Percentiles rank a stretch among this genome's conserved stretches.
These are phyloP conservation scores for Dendrolimus pini DNA, from an alignment of 2,888 invertebrate genomes.

Conservation along the genomic window DNA sequence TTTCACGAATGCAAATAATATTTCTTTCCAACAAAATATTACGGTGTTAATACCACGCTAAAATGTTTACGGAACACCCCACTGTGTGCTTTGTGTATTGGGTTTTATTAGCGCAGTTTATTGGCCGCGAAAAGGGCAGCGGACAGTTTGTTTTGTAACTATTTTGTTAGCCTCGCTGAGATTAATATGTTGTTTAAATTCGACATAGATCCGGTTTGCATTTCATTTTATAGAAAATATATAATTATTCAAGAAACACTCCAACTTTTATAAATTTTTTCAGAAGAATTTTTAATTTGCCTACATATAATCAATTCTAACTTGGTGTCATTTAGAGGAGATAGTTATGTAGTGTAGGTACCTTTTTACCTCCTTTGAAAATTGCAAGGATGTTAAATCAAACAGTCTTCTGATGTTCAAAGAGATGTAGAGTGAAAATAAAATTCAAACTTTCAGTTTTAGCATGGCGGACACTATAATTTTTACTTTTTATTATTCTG, in stretches of 20 bases:
- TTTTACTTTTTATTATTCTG: no score
- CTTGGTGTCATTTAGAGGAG: slow-evolving; percentile 7
- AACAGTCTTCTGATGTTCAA: no score
- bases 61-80: slow-evolving; percentile 52
- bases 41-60: slow-evolving; percentile 65
- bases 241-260: neutral
- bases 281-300: neutral
- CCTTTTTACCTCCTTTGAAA: no score
- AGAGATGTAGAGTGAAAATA: no score
- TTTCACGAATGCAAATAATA: slow-evolving; percentile 67
- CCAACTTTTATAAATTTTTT: slow-evolving; percentile 5
- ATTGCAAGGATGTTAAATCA: no score
- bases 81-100: slow-evolving; percentile 55
- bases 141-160: slow-evolving; percentile 21
- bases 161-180: slow-evolving; percentile 9
- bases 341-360: no score
- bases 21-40: slow-evolving; percentile 67
- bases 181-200: slow-evolving; percentile 9
- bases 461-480: no score
- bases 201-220: neutral
- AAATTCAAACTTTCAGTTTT: no score
- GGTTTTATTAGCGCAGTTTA: slow-evolving; percentile 60
- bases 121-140: slow-evolving; percentile 48
- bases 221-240: no score
- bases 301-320: slow-evolving; percentile 11